Conservation (phyloP, 2,888 invertebrate genomes). For the Pollenia angustigena region DNA sequence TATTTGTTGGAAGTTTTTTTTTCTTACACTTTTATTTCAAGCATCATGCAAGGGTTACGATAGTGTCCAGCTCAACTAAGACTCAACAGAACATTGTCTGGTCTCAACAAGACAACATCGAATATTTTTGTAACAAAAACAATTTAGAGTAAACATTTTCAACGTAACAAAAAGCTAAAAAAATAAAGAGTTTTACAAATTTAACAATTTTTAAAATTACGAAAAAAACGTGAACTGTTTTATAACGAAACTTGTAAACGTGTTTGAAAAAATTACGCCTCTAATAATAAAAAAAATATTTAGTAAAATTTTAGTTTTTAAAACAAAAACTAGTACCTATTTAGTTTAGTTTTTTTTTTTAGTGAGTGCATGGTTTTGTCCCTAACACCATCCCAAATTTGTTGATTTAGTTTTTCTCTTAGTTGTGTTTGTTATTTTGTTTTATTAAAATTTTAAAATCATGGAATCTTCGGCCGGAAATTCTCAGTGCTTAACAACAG, state of each 20-base stretch:
- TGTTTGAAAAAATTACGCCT: conserved; percentile 30
- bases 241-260: background rate
- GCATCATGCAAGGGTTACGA: conserved; percentile 77
- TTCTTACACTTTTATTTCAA: conserved; percentile 28
- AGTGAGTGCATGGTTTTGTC: conserved; percentile 33
- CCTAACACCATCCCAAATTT: background rate
- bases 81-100: conserved; percentile 83
- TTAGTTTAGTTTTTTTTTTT: conserved; percentile 40
- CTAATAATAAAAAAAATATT: background rate
- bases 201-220: background rate
- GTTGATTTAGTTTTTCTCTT: conserved; percentile 43
- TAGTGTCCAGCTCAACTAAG: conserved; percentile 76
- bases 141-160: conserved; percentile 21
- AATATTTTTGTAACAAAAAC: conserved; percentile 57
- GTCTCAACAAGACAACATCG: conserved; percentile 82
- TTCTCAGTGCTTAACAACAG: conserved; percentile 71
- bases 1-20: background rate
- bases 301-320: conserved; percentile 33
- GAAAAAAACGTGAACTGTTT: background rate
- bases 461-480: conserved; percentile 77
- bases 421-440: conserved; percentile 33
- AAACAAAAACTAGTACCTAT: conserved; percentile 51
- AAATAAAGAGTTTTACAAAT: conserved; percentile 8
- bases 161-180: conserved; percentile 26
- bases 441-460: conserved; percentile 36